Conservation (phyloP, 2,113 vertebrate species). For the Triplophysa siluroides region DNA sequence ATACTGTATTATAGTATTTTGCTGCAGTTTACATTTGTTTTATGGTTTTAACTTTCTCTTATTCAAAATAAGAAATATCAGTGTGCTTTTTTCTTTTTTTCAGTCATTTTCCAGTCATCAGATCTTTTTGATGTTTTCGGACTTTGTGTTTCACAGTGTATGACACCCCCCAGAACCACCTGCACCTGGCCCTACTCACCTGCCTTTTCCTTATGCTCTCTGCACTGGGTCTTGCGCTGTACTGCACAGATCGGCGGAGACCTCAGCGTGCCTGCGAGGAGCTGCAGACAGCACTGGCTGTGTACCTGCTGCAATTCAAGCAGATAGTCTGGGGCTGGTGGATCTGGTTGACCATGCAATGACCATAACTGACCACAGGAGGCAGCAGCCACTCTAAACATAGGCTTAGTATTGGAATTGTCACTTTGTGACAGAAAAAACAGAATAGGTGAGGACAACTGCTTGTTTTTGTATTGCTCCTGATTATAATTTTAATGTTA, state of each 20-base stretch:
- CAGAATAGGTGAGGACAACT: not conserved
- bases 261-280: slow-evolving; percentile 78
- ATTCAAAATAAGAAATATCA: too few species aligned
- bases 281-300: slow-evolving; percentile 78
- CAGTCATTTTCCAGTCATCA: not conserved
- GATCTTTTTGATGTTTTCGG: not conserved
- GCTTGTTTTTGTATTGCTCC: not conserved
- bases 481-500: slow-evolving; percentile 1
- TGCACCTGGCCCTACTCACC: slow-evolving; percentile 75
- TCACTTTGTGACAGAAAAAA: not conserved
- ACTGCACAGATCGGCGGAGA: slow-evolving; percentile 73
- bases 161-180: slow-evolving; percentile 70
- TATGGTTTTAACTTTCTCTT: too few species aligned
- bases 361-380: slow-evolving; percentile 60
- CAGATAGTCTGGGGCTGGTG: slow-evolving; percentile 81
- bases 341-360: slow-evolving; percentile 83
- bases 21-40: too few species aligned
- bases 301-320: slow-evolving; percentile 79
- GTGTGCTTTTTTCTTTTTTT: too few species aligned
- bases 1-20: too few species aligned
- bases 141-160: slow-evolving; percentile 65
- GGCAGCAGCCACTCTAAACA: slow-evolving; percentile 47
- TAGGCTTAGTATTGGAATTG: slow-evolving; percentile 35
- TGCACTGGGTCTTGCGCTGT: slow-evolving; percentile 78
- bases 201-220: slow-evolving; percentile 81